These are phyloP conservation scores for Lerema accius DNA, from an alignment of 1,140 invertebrate genomes.

Conservation along the genomic window DNA sequence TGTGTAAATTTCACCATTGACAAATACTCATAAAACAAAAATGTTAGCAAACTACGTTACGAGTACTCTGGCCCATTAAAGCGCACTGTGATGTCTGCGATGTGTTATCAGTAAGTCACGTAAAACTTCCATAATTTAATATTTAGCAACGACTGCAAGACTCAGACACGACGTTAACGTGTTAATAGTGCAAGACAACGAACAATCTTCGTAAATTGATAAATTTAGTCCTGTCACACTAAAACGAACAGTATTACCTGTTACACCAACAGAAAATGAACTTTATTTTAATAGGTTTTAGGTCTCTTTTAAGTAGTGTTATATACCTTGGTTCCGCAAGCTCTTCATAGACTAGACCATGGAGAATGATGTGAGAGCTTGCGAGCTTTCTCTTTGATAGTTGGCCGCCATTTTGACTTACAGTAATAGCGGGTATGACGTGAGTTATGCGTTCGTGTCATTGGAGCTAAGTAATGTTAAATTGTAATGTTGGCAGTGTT, in stretches of 20 bases:
- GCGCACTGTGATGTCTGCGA: constrained; percentile 22
- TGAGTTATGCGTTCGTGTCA: constrained; percentile 77
- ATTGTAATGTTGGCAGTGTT: constrained; percentile 72
- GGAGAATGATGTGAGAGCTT: constrained; percentile 80
- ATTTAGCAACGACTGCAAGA: constrained; percentile 60
- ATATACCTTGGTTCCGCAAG: constrained; percentile 53
- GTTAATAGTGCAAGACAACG: constrained; percentile 74
- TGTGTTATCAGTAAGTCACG: constrained; percentile 42
- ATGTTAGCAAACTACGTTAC: constrained; percentile 18
- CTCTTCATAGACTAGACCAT: constrained; percentile 66
- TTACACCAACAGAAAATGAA: constrained; percentile 28
- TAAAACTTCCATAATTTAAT: constrained; percentile 63
- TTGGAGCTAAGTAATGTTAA: constrained; percentile 70
- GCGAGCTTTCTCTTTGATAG: constrained; percentile 80
- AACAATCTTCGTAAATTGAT: constrained; percentile 78
- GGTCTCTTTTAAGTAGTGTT: constrained; percentile 31
- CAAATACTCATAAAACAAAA: constrained; percentile 26
- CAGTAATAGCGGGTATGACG: constrained; percentile 74
- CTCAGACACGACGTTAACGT: constrained; percentile 65
- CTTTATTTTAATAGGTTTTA: constrained; percentile 32
- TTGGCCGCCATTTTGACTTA: constrained; percentile 80
- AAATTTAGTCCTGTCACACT: constrained; percentile 72
- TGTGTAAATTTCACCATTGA: constrained; percentile 10
- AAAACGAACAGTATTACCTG: constrained; percentile 50
- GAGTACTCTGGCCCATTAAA: constrained; percentile 34